Base-by-base conservation (phyloP, 2,888 invertebrate species). In the Ypsolopha scabrella region DNA sequence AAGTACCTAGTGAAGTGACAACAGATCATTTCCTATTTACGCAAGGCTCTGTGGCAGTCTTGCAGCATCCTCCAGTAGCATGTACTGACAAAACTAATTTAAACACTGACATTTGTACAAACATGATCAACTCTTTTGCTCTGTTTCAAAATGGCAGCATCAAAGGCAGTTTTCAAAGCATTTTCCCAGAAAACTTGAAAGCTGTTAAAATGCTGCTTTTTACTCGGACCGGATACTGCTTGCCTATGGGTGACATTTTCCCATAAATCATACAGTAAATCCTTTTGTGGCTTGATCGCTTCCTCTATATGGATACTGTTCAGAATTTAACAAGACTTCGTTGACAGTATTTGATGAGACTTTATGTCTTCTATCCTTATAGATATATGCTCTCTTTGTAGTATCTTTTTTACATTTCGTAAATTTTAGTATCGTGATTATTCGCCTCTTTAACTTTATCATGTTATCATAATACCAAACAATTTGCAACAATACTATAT, bases 21-120 rank as follows among this genome's bases (percentile, higher is more conserved):
- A 54, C 61, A 58, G 60, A 61, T 61, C 63, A 61, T 60, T 72
- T 62, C 67, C 72, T 62, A 72, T 70, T 76, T 76, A 72, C 70
- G 72, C 68, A 74, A 77, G 58, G 56, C 3, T 39, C 54, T 59
- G 62, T 56, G 58, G 61, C 63, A 58, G 64, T 63, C 62, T 67
- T 65, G 62, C 68, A 69, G 65, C 67, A 59, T 70, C 63, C 59
- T 64, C 66, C 14, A 45, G 60, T 68, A 54, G 57, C 57, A 66
- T 62, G 62, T 54, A 38, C 50, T 36, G 45, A 58, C 55, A 62
- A 63, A 72, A 66, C 68, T 66, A 66, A 65, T 54, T 54, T 58
- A 62, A 62, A 62, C 62, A 55, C 54, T 36, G 33, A 35, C 51
- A 35, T 48, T 34, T 48, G 36, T 41, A 38, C 53, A 53, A 49